These are phyloP conservation scores for Trichosurus vulpecula DNA, from an alignment of 2,797 vertebrate genomes.

Conservation along the genomic window DNA sequence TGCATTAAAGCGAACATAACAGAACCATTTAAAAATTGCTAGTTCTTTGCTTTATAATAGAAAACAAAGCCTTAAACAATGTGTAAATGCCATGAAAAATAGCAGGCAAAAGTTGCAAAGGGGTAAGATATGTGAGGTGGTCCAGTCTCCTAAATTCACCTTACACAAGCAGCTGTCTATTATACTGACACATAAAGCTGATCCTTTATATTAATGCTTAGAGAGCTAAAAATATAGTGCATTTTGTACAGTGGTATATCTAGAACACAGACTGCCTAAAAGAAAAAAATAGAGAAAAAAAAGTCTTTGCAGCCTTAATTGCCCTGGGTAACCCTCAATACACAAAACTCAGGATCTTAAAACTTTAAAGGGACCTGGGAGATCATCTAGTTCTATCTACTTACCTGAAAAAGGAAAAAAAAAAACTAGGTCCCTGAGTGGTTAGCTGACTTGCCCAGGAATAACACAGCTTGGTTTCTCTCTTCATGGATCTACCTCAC, in stretches of 20 bases:
- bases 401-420: not conserved
- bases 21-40: not conserved
- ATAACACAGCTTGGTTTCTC: not conserved
- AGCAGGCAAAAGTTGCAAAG: not conserved
- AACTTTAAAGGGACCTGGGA: not conserved
- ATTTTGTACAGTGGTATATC: not conserved
- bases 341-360: not conserved
- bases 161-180: not conserved
- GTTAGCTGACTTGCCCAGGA: not conserved
- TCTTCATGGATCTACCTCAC: not conserved
- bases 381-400: not conserved
- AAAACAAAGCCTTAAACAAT: not conserved
- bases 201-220: not conserved
- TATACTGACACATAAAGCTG: not conserved
- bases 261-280: not conserved
- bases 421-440: not conserved
- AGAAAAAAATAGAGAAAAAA: not conserved
- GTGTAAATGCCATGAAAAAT: not conserved
- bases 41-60: not conserved
- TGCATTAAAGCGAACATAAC: not conserved
- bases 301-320: not conserved
- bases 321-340: not conserved
- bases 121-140: not conserved
- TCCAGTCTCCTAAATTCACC: not conserved
- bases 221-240: not conserved